These are phyloP conservation scores for Ochotona curzoniae DNA, from an alignment of 2,113 vertebrate genomes.

Conservation along the genomic window DNA sequence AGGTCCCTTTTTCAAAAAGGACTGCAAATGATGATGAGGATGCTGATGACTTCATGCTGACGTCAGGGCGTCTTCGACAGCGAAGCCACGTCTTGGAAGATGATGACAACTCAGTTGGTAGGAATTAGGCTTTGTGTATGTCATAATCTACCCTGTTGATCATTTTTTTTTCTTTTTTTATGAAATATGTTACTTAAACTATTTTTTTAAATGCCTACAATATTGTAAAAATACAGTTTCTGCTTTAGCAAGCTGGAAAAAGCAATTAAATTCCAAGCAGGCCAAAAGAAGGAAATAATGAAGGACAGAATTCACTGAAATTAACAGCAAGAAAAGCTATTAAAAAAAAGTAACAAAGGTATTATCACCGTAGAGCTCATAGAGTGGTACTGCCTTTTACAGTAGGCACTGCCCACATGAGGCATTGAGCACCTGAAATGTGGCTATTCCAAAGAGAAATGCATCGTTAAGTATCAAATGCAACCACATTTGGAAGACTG, in stretches of 20 bases:
- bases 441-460: not conserved
- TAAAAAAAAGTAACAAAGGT: not conserved
- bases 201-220: too few species aligned
- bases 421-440: not conserved
- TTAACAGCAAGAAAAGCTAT: not conserved
- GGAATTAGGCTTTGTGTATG: conserved; percentile 56
- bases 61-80: conserved; percentile 85
- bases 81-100: conserved; percentile 89
- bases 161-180: conserved; percentile 58
- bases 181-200: not conserved
- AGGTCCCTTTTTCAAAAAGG: conserved; percentile 85
- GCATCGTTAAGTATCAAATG: not conserved
- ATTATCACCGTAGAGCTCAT: not conserved
- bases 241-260: conserved; percentile 26
- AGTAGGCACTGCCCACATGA: not conserved
- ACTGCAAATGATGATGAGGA: conserved; percentile 82
- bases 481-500: conserved; percentile 28
- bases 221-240: not conserved
- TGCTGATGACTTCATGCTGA: conserved; percentile 85
- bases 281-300: conserved; percentile 43
- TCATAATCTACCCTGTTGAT: not conserved
- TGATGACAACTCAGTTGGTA: conserved; percentile 95
- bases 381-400: not conserved
- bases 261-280: conserved; percentile 29
- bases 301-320: not conserved